These are phyloP conservation scores for Halcyon chelicuti DNA, from an alignment of 2,797 vertebrate genomes.

Conservation along the genomic window DNA sequence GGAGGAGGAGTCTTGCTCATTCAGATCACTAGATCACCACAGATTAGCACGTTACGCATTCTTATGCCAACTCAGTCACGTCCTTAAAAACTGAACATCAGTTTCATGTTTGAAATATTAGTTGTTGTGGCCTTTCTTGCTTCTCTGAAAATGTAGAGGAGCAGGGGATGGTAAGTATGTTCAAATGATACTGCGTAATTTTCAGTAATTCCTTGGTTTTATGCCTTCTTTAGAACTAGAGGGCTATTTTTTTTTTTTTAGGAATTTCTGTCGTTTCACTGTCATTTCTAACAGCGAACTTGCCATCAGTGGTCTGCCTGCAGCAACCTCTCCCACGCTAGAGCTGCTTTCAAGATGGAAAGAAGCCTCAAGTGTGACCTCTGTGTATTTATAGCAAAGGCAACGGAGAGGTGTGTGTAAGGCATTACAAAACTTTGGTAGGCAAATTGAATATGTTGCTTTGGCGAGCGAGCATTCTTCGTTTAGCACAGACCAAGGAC, in stretches of 20 bases:
- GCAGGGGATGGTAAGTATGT: not conserved
- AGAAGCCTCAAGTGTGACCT: not conserved
- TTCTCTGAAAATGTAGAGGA: not conserved
- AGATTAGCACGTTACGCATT: not conserved
- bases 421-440: not conserved
- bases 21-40: not conserved
- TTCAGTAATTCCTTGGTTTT: constrained; percentile 10
- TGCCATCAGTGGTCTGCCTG: constrained; percentile 17
- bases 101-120: not conserved
- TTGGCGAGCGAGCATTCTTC: not conserved
- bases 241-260: not conserved
- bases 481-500: not conserved
- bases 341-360: not conserved
- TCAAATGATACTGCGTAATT: not conserved
- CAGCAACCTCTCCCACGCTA: not conserved
- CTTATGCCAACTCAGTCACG: not conserved
- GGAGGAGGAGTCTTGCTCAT: not conserved
- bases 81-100: not conserved
- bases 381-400: not conserved
- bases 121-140: not conserved
- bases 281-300: constrained; percentile 22
- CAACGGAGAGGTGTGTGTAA: not conserved
- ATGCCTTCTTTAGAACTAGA: constrained; percentile 6
- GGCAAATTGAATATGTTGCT: not conserved
- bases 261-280: constrained; percentile 8